Base-by-base conservation (phyloP, 2,888 invertebrate species). In the Brenthis ino region DNA sequence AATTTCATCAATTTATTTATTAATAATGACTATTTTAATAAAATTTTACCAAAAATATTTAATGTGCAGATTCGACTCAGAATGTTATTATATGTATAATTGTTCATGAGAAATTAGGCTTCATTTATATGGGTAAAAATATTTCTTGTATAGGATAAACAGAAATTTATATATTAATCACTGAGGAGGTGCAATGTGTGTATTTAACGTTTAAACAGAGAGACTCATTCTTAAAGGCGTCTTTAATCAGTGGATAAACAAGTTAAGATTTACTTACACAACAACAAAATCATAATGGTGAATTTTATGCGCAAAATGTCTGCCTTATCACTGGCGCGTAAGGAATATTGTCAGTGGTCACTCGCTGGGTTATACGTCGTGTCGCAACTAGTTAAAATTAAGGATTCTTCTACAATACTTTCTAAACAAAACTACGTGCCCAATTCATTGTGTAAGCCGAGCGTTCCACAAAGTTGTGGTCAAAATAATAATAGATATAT, bases 381-480 rank as follows among this genome's bases (percentile, higher is more conserved):
- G 48, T 64, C 65, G 65, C 55, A 71, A 71, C 55, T 48, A 51
- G 57, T 55, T 37, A 24, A 63, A 57, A 65, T 68, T 68, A 66
- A 71, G 68, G 68, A 68, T 71, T 53, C 37, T 43, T 43, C 66
- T 53, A 53, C 66, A 16, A 58, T 57, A 69, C 71, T 71, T 71
- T 71, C 71, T 69, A 71, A 71, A 69, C 69, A 66, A 69, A 66
- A 68, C 55, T 66, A 69, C 71, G 69, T 66, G 66, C 63, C 33
- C 24, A 56, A 63, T 63, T 65, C 68, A 64, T 71, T 71, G 69
- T 66, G 64, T 33, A 64, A 66, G 55, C 14, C 48, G 6, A 33
- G 14, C 50, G 65, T 57, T 65, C 20, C 24, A 43, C 51, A 61
- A 43, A 56, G 67, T 28, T 67, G 69, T 54, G 69, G 57, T 58